phyloP scores from a whole-genome alignment of 1,140 invertebrate genomes.

The Palaemon carinicauda region DNA sequence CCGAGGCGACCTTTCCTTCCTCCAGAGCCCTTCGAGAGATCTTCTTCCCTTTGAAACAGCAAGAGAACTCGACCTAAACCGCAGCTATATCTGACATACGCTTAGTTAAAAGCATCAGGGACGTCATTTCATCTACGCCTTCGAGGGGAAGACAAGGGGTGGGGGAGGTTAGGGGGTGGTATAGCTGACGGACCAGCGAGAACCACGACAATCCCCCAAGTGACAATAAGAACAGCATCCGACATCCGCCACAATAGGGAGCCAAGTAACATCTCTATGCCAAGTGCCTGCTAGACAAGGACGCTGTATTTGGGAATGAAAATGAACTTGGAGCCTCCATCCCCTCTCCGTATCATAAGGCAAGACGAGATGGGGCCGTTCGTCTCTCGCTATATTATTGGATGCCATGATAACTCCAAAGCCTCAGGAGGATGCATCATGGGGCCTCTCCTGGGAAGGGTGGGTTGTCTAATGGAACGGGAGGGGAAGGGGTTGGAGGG shows the following conservation, averaged over 20 bases:
- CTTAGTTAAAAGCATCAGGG: too few species aligned
- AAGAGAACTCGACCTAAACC: too few species aligned
- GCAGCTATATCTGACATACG: too few species aligned
- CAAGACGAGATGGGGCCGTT: slow-evolving; percentile 15
- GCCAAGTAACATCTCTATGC: slow-evolving; percentile 53
- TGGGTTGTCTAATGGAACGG: too few species aligned
- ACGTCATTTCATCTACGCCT: too few species aligned
- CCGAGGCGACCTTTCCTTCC: too few species aligned
- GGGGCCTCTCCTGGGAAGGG: neutral
- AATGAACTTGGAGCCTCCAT: slow-evolving; percentile 13
- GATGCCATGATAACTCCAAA: too few species aligned
- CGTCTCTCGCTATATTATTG: too few species aligned
- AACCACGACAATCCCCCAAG: slow-evolving; percentile 24
- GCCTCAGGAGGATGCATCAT: too few species aligned
- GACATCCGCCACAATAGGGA: neutral
- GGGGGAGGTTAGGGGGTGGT: neutral
- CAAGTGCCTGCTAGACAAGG: slow-evolving; percentile 44
- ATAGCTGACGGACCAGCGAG: neutral
- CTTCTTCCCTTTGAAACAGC: too few species aligned
- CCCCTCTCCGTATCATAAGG: slow-evolving; percentile 40
- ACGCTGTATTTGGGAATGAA: slow-evolving; percentile 44
- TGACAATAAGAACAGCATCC: slow-evolving; percentile 33
- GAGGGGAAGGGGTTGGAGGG: too few species aligned
- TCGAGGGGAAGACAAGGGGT: neutral
- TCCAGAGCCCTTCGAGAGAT: too few species aligned